Evolutionary conservation across 2,888 invertebrate species (phyloP), one percentile per base, ranked within the genome.

Genomic region (Camptogramma bilineatum): DNA sequence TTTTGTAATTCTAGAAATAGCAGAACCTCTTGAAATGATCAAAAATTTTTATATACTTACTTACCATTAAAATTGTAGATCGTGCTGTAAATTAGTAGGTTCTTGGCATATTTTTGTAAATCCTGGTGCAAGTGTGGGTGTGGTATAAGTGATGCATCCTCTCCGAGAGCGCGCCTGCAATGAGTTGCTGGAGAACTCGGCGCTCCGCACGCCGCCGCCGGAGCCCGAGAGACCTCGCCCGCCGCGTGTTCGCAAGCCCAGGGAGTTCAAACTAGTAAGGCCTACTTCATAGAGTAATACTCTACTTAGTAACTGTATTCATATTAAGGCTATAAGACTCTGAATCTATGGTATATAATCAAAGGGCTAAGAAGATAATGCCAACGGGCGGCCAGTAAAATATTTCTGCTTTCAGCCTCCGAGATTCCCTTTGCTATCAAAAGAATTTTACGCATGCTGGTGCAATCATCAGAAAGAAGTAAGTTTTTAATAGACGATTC

Each of bases 391-490:
- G n/a, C 28, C 7, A 42, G 7, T 16, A 42, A 10, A 0, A 17
- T 42, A 5, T 13, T 46, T 52, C 71, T 69, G 58, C 50, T 59
- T 85, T 82, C 66, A 93, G 93, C 86, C 90, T 2, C 87, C 90
- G 64, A 83, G 83, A 76, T 92, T 91, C 76, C 78, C 85, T 1
- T 72, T 93, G 19, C 70, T 92, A 0, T 72, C 84, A 0, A 76
- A 80, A 66, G 83, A 86, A 0, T 86, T 87, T 71, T 92, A 92
- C 68, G 73, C 79, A 34, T 75, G 80, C 73, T 93, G 93, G 93
- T 87, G 87, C 70, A 91, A 87, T 69, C 93, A 93, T 76, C 84
- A 81, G 51, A 93, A 90, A 78, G 88, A 91, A 83, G 93, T 90
- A 77, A 61, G 16, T 61, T 21, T 3, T 21, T 55, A 42, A 16